A percentile compares a stretch with the other conserved stretches of the same genome.
Evolutionary conservation across 1,140 invertebrate species (phyloP).

Genomic region (Tetragnatha versicolor): DNA sequence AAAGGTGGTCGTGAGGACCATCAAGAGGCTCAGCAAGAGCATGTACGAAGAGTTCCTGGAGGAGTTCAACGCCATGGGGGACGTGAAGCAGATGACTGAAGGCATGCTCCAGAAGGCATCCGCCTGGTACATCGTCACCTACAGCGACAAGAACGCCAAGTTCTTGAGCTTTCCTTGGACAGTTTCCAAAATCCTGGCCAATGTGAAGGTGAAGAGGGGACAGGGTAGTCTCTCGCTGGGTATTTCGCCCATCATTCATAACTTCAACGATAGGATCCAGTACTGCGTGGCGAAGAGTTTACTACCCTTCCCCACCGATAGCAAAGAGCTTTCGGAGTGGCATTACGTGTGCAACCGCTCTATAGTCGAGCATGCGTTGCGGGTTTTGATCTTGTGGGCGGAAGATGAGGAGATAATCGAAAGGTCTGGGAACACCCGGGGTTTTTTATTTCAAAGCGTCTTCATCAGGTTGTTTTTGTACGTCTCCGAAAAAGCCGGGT

Average conservation of each 20-base stretch:
- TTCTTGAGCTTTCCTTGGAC: conserved; percentile 53
- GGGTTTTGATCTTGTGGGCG: conserved; percentile 34
- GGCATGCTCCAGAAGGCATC: conserved; percentile 44
- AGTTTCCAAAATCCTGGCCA: conserved; percentile 28
- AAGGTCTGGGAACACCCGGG: neutral
- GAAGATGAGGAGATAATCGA: conserved; percentile 6
- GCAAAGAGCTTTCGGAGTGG: neutral
- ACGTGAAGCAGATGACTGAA: neutral
- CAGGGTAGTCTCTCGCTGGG: neutral
- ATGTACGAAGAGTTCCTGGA: conserved; percentile 40
- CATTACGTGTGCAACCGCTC: neutral
- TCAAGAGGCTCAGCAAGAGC: conserved; percentile 13
- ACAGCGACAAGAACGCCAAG: neutral
- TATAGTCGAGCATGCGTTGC: neutral
- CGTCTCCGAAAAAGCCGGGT: conserved; percentile 1
- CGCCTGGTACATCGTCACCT: conserved; percentile 50
- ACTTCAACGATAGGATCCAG: conserved; percentile 25
- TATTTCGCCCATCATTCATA: conserved; percentile 8
- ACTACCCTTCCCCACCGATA: neutral
- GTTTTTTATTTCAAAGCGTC: neutral
- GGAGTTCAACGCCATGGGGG: conserved; percentile 10
- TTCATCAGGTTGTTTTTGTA: conserved; percentile 23
- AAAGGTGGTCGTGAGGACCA: conserved; percentile 20
- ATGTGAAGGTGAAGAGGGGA: conserved; percentile 14
- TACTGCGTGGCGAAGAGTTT: neutral